These are phyloP conservation scores for Eueremaeus valkanovi DNA, from an alignment of 2,888 invertebrate species.

Conservation along the genomic window DNA sequence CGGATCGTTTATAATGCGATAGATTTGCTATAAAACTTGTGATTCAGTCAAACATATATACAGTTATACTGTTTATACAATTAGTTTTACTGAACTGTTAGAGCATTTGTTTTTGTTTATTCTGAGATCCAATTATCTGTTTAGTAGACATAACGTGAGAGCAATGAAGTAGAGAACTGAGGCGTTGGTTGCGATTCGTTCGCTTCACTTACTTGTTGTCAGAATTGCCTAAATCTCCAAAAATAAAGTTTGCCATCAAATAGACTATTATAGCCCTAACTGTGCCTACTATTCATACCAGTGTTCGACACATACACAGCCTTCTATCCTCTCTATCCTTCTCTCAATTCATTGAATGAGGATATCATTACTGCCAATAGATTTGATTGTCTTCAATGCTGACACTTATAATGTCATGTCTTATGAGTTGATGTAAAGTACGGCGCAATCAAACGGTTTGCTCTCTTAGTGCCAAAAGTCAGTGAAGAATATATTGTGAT, in stretches of 20 bases:
- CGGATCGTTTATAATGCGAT: no score
- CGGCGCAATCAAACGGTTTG: background rate
- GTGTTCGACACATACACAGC: background rate
- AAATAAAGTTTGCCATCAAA: constrained; percentile 23
- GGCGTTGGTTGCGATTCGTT: background rate
- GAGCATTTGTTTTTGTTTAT: background rate
- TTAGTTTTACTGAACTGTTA: constrained; percentile 6
- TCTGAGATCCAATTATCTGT: constrained; percentile 23
- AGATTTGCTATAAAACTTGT: no score
- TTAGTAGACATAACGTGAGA: constrained; percentile 20
- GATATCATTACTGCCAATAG: constrained; percentile 9
- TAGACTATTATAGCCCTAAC: constrained; percentile 8
- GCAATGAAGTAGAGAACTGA: constrained; percentile 8
- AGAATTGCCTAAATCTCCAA: constrained; percentile 22
- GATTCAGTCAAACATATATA: background rate
- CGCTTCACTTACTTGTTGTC: constrained; percentile 2
- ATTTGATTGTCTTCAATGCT: constrained; percentile 23
- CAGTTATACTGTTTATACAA: background rate
- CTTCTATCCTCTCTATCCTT: background rate
- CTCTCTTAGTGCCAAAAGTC: background rate
- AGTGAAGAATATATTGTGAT: background rate
- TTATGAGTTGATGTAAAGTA: no score
- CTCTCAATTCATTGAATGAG: background rate
- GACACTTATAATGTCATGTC: constrained; percentile 9
- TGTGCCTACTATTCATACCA: background rate